Base-by-base conservation (phyloP, 2,888 invertebrate genomes). In the Erynnis tages region DNA sequence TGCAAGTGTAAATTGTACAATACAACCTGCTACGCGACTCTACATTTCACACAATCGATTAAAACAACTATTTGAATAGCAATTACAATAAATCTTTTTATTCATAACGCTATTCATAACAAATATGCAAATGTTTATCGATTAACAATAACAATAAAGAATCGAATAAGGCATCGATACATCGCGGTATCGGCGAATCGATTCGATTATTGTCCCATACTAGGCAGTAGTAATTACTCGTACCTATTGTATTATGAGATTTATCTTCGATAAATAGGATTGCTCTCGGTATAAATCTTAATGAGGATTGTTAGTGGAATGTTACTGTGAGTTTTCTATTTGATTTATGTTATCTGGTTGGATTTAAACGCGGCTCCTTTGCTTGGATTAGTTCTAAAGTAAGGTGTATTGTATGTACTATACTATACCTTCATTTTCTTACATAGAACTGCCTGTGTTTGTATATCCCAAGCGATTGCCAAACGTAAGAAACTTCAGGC, bases 131-230 rank as follows among this genome's bases (percentile, higher is more conserved):
- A 83, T 79, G 68, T 62, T 66, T 73, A 59, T 78, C 76, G 79
- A 82, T 82, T 82, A 79, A 71, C 73, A 65, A 71, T 70, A 81
- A 81, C 76, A 79, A 82, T 81, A 81, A 83, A 84, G 73, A 70
- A 76, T 77, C 82, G 81, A 79, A 84, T 81, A 84, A 83, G 82
- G 83, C 62, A 81, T 82, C 82, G 79, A 76, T 76, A 65, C 71
- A 69, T 70, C 74, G 73, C n/a, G 59, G 60, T 57, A 58, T 71
- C 73, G 25, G 34, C 41, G 67, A 71, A 72, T 75, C 75, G 79
- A 79, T 76, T 69, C 70, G 73, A 85, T 84, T 82, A 77, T 80
- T 83, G 79, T 82, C 73, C 86, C 85, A 71, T 83, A 85, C 74
- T 82, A 79, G 85, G 85, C 69, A 74, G 63, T 67, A 60, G 76